Base-by-base conservation (phyloP, 2,113 vertebrate genomes). In the Phylloscopus whistleri region DNA sequence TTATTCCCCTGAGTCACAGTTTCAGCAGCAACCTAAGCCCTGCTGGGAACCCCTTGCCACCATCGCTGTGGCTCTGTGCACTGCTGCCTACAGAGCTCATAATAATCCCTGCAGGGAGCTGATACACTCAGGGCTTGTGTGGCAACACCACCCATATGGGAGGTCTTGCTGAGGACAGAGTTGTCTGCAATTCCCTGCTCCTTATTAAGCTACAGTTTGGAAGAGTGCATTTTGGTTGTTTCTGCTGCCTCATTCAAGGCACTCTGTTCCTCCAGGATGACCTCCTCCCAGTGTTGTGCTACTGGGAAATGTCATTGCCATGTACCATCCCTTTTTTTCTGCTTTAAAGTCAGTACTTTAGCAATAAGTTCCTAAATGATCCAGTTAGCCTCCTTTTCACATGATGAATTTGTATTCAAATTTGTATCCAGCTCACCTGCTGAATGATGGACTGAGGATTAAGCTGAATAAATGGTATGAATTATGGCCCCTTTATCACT, bases 41-140 rank as follows among this genome's bases (percentile, higher is more conserved):
- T 4, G 1, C 63, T 39, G 64, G 21, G 53, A 64, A 3, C 3
- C 17, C 11, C 55, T 64, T 24, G 55, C 60, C 3, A 0, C 68
- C 3, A 3, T 41, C 0, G 0, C 37, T 26, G n/a, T 56, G 26
- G 22, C 53, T 76, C 53, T 1, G 2, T 43, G 30, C 5, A 2
- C 31, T 18, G 33, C 46, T 89, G 75, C n/a, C 46, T 41, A 31
- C 30, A 49, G 20, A 70, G 82, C 43, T 90, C 44, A 17, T 21
- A 11, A 39, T 24, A 55, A 75, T 51, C 85, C 82, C 56, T 27
- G 14, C 30, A 33, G 35, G 37, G 49, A 88, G 53, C 39, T 64
- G 39, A 75, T 59, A 14, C 30, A 41, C 48, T 87, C 69, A 49
- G 37, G 46, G n/a, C 28, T 74, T 53, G 39, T 7, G 4, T 79